Base-by-base conservation (phyloP, 2,888 invertebrate species). In the Volucella inanis region DNA sequence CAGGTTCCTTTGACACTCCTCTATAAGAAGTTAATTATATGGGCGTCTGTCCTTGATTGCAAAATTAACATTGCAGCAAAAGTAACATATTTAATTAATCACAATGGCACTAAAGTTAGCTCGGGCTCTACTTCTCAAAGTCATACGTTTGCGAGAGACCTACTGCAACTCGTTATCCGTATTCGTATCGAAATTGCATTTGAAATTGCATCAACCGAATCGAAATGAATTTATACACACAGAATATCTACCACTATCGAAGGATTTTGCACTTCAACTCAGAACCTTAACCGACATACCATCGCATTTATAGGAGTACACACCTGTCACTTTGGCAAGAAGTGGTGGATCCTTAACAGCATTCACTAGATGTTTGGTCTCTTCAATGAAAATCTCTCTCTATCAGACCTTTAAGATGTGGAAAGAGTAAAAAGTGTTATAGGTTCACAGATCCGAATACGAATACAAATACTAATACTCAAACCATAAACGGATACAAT, bases 251-350 rank as follows among this genome's bases (percentile, higher is more conserved):
- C 72, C 61, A 54, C 59, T 65, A 67, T 55, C 80, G 70, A 75
- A 55, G 80, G 67, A 62, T 71, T 54, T 72, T 50, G 54, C 31
- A 71, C 76, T 72, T 77, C 81, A 81, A 85, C 85, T 85, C 85
- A 43, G 62, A 55, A 59, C 22, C 62, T 77, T 64, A 85, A 64
- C 71, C 45, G 71, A 71, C 64, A 62, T 47, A 72, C 81, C n/a
- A 68, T 68, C 55, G 76, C 71, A 72, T 85, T 85, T 85, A 77
- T 85, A n/a, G n/a, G n/a, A n/a, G n/a, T n/a, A 71, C 62, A 77
- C n/a, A 68, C 64, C 79, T 70, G 74, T 79, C 72, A 76, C 43
- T 50, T 12, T 47, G 43, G 47, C 11, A 14, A n/a, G 14, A 31
- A 47, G 50, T 39, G n/a, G 50, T 15, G 31, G n/a, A 38, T 64